These are phyloP conservation scores for Magallana gigas DNA, from an alignment of 1,140 invertebrate genomes.

Conservation along the genomic window DNA sequence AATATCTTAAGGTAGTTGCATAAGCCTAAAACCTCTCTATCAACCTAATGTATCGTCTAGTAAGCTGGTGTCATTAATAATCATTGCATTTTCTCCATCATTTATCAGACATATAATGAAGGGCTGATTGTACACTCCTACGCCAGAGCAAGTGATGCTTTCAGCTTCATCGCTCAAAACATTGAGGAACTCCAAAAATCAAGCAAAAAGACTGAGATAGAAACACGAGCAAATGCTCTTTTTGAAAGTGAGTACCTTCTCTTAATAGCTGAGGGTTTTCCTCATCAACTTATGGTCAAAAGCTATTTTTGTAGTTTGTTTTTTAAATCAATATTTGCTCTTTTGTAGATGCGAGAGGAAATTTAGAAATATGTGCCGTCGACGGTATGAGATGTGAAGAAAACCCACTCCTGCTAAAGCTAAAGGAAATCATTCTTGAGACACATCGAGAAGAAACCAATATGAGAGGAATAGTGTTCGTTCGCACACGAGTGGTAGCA, in stretches of 20 bases:
- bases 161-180: constrained; percentile 24
- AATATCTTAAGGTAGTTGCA: not conserved
- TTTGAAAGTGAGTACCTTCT: not conserved
- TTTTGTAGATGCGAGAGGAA: not conserved
- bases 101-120: not conserved
- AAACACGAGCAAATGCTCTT: not conserved
- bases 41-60: not conserved
- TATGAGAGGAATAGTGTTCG: constrained; percentile 68
- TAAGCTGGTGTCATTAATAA: not conserved
- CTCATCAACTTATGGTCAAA: no score
- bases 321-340: not conserved
- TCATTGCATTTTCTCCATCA: not conserved
- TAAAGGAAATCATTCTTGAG: constrained; percentile 54
- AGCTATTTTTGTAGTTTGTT: not conserved
- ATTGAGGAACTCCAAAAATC: not conserved
- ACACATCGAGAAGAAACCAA: constrained; percentile 57
- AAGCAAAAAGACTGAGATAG: not conserved
- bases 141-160: not conserved
- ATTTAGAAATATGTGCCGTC: not conserved
- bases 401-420: not conserved
- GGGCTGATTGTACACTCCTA: not conserved
- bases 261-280: no score
- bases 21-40: not conserved
- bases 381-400: not conserved
- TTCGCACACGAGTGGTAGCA: constrained; percentile 66